Evolutionary conservation across 2,797 vertebrate genomes (phyloP).

Genomic region (Nannoperca obscura): DNA sequence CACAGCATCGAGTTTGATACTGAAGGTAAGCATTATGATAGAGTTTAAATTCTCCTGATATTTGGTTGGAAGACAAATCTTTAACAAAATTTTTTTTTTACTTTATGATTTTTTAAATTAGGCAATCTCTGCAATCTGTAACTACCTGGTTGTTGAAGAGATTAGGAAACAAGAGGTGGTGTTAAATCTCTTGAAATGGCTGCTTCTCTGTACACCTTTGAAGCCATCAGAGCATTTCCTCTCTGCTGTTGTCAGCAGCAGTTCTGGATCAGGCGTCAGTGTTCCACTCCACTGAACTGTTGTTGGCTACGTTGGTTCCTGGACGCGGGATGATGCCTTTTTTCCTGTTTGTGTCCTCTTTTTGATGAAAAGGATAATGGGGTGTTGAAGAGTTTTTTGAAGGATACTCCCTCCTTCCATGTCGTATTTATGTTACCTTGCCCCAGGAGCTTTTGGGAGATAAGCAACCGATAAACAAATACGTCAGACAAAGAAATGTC

Average conservation of each 20-base stretch:
- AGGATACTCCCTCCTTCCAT: conserved; percentile 59
- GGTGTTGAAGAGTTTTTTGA: conserved; percentile 58
- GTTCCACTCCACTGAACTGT: conserved; percentile 55
- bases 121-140: neutral
- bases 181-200: conserved; percentile 18
- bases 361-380: conserved; percentile 64
- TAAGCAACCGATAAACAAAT: conserved; percentile 76
- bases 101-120: neutral
- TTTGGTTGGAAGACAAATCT: neutral
- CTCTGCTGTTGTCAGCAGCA: conserved; percentile 30
- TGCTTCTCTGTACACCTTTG: conserved; percentile 11
- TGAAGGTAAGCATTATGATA: conserved; percentile 82
- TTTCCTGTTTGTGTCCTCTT: conserved; percentile 62
- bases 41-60: neutral
- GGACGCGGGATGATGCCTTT: conserved; percentile 43
- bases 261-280: conserved; percentile 50
- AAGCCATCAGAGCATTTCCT: conserved; percentile 40
- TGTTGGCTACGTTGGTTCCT: conserved; percentile 45
- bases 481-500: conserved; percentile 66
- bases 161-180: neutral
- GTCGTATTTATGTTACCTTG: conserved; percentile 58
- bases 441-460: conserved; percentile 57
- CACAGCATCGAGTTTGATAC: conserved; percentile 88
- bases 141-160: neutral
- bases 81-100: neutral